Evolutionary conservation across 2,888 invertebrate genomes (phyloP), one percentile per base, ranked within the genome.

Genomic region (Druceiella hillmani): DNA sequence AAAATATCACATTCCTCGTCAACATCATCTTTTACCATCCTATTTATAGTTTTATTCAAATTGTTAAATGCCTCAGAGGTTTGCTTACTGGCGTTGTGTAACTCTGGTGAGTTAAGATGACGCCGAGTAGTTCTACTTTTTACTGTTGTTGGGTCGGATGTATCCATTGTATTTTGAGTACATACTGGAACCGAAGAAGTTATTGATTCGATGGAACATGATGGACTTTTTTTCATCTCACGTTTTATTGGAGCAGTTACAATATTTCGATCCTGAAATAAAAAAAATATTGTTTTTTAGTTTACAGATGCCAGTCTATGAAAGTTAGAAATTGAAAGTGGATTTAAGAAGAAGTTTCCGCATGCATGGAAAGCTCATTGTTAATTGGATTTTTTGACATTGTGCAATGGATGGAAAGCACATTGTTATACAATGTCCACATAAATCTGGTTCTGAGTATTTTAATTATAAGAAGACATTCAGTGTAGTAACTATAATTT

Each of bases 381-480:
- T n/a, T n/a, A n/a, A n/a, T n/a, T n/a, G n/a, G n/a, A n/a, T n/a
- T n/a, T n/a, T n/a, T n/a, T n/a, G n/a, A n/a, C n/a, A n/a, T n/a
- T n/a, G n/a, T n/a, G n/a, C 51, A 36, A 33, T 52, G 12, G 53
- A 54, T 39, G 53, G 55, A 1, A 54, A 51, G 37, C 53, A 53
- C 39, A 44, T 52, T 13, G 33, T 42, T 3, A 49, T 55, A 34
- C 42, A 47, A n/a, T n/a, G n/a, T n/a, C n/a, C n/a, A n/a, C n/a
- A n/a, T n/a, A n/a, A 53, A 13, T 47, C 47, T 34, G 54, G 55
- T 13, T 52, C 52, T 7, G 35, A 47, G 28, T 55, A 40, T 40
- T 53, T 41, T 38, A 57, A 56, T 43, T 55, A 55, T 38, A 54
- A 57, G 49, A 44, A 48, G 22, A 44, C 27, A 17, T 49, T 43